Conservation (phyloP, 2,888 invertebrate species). For the Saturnia japonica region DNA sequence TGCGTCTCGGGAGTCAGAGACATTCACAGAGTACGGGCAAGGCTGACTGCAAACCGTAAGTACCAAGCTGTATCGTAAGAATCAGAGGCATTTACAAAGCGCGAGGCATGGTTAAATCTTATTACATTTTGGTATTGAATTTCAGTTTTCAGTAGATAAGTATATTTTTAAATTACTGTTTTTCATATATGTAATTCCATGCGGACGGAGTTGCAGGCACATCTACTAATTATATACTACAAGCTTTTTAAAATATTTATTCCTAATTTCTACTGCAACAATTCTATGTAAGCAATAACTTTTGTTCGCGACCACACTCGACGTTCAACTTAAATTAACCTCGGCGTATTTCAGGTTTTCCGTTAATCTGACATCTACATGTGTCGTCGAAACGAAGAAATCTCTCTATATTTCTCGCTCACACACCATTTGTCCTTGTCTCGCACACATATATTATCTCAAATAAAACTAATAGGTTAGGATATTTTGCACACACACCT, state of each 20-base stretch:
- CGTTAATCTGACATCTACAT: slow-evolving; percentile 65
- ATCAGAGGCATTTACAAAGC: too few species aligned
- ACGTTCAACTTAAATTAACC: slow-evolving; percentile 64
- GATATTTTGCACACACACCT: slow-evolving; percentile 1
- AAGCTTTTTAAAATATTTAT: background rate
- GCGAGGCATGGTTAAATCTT: too few species aligned
- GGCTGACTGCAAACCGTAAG: too few species aligned
- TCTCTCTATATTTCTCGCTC: slow-evolving; percentile 21
- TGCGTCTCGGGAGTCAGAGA: too few species aligned
- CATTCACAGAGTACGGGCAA: too few species aligned
- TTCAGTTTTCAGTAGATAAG: too few species aligned
- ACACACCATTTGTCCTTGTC: slow-evolving; percentile 39
- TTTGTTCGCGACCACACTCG: slow-evolving; percentile 28
- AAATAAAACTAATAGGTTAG: slow-evolving; percentile 30
- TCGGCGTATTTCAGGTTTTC: slow-evolving; percentile 53
- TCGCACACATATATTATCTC: slow-evolving; percentile 37
- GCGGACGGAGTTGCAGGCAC: too few species aligned
- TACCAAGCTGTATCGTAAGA: too few species aligned
- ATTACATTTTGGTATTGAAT: too few species aligned
- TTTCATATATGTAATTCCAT: too few species aligned
- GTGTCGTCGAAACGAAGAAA: slow-evolving; percentile 51
- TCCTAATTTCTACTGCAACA: background rate
- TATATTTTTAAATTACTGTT: too few species aligned
- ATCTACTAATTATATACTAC: background rate
- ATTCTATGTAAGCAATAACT: slow-evolving; percentile 26